These are phyloP conservation scores for Gallinago nigripennis DNA, from an alignment of 2,797 vertebrate genomes.

Conservation along the genomic window DNA sequence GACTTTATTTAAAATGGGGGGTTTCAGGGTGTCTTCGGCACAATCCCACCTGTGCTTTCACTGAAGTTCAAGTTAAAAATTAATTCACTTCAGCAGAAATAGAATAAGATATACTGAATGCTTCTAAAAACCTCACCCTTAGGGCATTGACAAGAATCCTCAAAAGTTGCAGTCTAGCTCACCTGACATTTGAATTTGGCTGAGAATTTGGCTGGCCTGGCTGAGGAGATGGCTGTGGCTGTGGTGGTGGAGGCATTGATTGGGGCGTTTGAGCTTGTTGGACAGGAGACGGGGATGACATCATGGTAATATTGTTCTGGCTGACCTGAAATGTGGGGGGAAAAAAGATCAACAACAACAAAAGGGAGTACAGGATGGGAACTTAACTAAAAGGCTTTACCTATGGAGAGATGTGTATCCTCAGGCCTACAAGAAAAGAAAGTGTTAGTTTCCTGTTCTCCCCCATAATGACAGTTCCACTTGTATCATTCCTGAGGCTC, in stretches of 20 bases:
- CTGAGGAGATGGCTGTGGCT: conserved; percentile 91
- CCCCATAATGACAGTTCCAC: neutral
- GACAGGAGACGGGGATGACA: conserved; percentile 92
- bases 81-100: neutral
- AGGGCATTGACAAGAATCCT: neutral
- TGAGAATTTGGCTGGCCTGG: conserved; percentile 88
- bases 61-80: neutral
- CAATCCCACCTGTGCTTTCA: neutral
- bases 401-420: neutral
- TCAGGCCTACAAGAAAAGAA: conserved; percentile 27
- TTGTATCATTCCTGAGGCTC: neutral
- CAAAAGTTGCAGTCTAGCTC: neutral
- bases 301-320: conserved; percentile 83
- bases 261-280: conserved; percentile 89
- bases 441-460: neutral
- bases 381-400: conserved; percentile 22
- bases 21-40: neutral
- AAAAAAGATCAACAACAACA: neutral
- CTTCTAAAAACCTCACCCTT: neutral
- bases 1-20: neutral
- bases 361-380: neutral
- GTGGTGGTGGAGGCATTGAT: conserved; percentile 92
- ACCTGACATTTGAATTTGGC: conserved; percentile 91
- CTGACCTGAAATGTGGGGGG: conserved; percentile 75
- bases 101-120: neutral